Base-by-base conservation (phyloP, 1,140 invertebrate genomes). In the Drosophila bifasciata region DNA sequence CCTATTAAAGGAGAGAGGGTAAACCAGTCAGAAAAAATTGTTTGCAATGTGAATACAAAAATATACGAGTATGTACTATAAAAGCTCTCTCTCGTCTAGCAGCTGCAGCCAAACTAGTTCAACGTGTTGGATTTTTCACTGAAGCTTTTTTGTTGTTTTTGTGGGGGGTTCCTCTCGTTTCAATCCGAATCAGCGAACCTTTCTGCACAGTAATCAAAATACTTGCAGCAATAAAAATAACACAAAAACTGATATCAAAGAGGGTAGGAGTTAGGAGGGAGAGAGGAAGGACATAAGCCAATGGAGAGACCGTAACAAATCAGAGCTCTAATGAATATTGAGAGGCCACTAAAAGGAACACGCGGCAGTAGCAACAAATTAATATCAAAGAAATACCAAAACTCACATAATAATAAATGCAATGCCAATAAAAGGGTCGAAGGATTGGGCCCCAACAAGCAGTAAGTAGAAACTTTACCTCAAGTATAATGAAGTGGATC, bases 301-400 rank as follows among this genome's bases (percentile, higher is more conserved):
- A 64, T 55, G 70, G 43, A n/a, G 75, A 84, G 88, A 78, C 78
- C 84, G 76, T 86, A 86, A 86, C 83, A 86, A 88, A 88, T 88
- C 83, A 86, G 76, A 86, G 84, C 59, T 67, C 84, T 86, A 86
- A 86, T 86, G 83, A 86, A 86, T 86, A 86, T 86, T 86, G 84
- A 86, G 78, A 76, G 79, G 74, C 69, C 66, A 85, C 81, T 81
- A 85, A 85, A 85, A 70, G 77, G 68, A 80, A 53, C 69, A 62
- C 74, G 60, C 48, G 55, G 69, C 57, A 76, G 62, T 25, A 67
- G 74, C 83, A 76, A 83, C 77, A 81, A 88, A 86, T 86, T 88
- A 86, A 88, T 86, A 86, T 88, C 79, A 53, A 78, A 51, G 58
- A 79, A 86, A 83, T 83, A 48, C 70, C 69, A 55, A 74, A 74